Conservation (phyloP, 2,888 invertebrate genomes). For the Unio pictorum region DNA sequence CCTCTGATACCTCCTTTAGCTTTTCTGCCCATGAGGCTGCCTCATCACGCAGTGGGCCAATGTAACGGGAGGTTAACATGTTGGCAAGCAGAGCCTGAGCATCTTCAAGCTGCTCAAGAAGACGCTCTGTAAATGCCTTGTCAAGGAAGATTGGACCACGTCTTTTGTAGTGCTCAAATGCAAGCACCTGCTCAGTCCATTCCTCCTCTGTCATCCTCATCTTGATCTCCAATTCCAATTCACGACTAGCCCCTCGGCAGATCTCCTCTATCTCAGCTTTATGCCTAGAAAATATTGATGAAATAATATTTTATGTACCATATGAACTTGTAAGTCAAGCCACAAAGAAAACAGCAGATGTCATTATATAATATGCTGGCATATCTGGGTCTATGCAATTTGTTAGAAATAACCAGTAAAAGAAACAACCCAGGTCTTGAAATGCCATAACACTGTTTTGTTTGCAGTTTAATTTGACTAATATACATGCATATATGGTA, state of each 20-base stretch:
- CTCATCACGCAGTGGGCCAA: slow-evolving; percentile 70
- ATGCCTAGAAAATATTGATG: slow-evolving; percentile 51
- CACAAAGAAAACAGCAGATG: too few species aligned
- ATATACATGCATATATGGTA: too few species aligned
- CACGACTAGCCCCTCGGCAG: slow-evolving; percentile 68
- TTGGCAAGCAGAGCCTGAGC: slow-evolving; percentile 70
- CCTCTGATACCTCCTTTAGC: slow-evolving; percentile 70
- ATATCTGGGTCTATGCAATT: too few species aligned
- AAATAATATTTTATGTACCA: too few species aligned
- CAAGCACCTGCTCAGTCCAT: slow-evolving; percentile 72
- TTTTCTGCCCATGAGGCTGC: slow-evolving; percentile 71
- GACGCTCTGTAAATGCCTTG: slow-evolving; percentile 66
- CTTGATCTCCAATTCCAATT: slow-evolving; percentile 70
- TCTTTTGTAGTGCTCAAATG: slow-evolving; percentile 70
- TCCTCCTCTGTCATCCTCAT: slow-evolving; percentile 71
- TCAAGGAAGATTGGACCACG: slow-evolving; percentile 70
- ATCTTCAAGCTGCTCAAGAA: slow-evolving; percentile 71
- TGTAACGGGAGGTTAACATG: slow-evolving; percentile 69
- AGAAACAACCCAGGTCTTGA: too few species aligned
- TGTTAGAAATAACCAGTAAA: too few species aligned
- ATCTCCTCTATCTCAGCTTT: slow-evolving; percentile 68
- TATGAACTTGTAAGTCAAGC: too few species aligned
- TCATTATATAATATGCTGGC: too few species aligned
- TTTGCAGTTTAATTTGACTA: too few species aligned
- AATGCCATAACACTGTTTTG: too few species aligned